A percentile compares a stretch with the other conserved stretches of the same genome.
These are phyloP conservation scores for Elephantulus edwardii DNA, from an alignment of 2,113 vertebrate genomes.

Conservation along the genomic window DNA sequence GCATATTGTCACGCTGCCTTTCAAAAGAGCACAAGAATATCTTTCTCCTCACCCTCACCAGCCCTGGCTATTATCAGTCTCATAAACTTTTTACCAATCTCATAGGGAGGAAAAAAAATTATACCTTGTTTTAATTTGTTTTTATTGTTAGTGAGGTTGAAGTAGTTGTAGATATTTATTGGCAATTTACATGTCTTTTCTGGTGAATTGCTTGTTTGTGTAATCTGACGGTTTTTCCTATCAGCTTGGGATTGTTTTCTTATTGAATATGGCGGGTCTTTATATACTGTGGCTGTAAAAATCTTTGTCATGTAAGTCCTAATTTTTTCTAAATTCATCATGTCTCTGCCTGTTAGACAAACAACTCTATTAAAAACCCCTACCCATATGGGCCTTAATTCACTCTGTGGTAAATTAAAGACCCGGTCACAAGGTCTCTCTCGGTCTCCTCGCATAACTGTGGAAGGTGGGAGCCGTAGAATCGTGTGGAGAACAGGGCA, in stretches of 20 bases:
- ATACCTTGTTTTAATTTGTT: constrained; percentile 40
- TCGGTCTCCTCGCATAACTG: background rate
- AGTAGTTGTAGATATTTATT: constrained; percentile 41
- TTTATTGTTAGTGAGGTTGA: constrained; percentile 30
- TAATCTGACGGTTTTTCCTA: constrained; percentile 41
- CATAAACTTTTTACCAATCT: background rate
- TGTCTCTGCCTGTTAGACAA: background rate
- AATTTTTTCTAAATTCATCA: constrained; percentile 42
- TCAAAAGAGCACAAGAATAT: background rate
- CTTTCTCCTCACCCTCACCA: background rate
- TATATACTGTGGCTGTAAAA: constrained; percentile 55
- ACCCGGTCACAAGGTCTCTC: background rate
- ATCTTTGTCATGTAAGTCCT: background rate
- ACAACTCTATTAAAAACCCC: constrained; percentile 17
- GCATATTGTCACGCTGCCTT: background rate
- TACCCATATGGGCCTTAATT: background rate
- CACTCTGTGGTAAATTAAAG: background rate
- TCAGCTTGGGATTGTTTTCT: constrained; percentile 40
- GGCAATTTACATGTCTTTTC: constrained; percentile 31
- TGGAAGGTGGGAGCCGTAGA: background rate
- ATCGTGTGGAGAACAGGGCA: background rate
- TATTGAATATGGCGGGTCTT: constrained; percentile 47
- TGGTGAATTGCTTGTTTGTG: constrained; percentile 36
- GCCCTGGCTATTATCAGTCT: background rate
- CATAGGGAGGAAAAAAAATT: background rate